Percentiles rank a stretch among this genome's conserved stretches.
Conservation (phyloP, 2,888 invertebrate genomes). For the Leucoptera coffeella region DNA sequence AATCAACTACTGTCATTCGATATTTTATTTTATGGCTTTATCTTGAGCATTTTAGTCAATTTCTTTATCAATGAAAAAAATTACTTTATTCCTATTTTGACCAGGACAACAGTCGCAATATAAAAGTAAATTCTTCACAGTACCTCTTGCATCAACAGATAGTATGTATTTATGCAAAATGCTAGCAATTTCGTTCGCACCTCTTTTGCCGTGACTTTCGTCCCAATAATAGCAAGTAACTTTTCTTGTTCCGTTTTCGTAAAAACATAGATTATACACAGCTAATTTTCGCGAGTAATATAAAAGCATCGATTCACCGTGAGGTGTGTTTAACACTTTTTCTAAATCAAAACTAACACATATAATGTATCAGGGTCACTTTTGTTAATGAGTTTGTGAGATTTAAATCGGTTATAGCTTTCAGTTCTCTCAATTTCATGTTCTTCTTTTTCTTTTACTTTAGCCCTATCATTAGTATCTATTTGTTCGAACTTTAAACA, state of each 20-base stretch:
- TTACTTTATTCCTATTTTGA: slow-evolving; percentile 11
- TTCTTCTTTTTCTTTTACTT: slow-evolving; percentile 1
- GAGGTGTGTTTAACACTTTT: slow-evolving; percentile 10
- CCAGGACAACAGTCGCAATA: slow-evolving; percentile 11
- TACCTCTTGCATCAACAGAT: slow-evolving; percentile 6
- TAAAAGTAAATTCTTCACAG: slow-evolving; percentile 6
- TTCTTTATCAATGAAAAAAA: too few species aligned
- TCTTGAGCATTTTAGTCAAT: too few species aligned
- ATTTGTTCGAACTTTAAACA: slow-evolving; percentile 4
- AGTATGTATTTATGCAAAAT: slow-evolving; percentile 6
- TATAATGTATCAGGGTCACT: slow-evolving; percentile 3
- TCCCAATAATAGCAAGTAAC: slow-evolving; percentile 8
- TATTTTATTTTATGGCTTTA: too few species aligned
- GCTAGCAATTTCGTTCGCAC: slow-evolving; percentile 8
- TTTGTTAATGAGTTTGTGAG: slow-evolving; percentile 4
- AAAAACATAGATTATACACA: slow-evolving; percentile 7
- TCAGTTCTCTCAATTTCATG: slow-evolving; percentile 4
- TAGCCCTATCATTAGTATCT: not conserved
- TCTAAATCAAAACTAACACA: slow-evolving; percentile 6
- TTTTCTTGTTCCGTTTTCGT: slow-evolving; percentile 7
- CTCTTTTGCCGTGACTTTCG: slow-evolving; percentile 9
- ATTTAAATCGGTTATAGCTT: slow-evolving; percentile 3
- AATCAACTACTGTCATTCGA: too few species aligned
- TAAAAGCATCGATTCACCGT: slow-evolving; percentile 9
- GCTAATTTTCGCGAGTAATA: slow-evolving; percentile 8